Evolutionary conservation across 2,113 vertebrate species (phyloP).

Genomic region (Uria lomvia): DNA sequence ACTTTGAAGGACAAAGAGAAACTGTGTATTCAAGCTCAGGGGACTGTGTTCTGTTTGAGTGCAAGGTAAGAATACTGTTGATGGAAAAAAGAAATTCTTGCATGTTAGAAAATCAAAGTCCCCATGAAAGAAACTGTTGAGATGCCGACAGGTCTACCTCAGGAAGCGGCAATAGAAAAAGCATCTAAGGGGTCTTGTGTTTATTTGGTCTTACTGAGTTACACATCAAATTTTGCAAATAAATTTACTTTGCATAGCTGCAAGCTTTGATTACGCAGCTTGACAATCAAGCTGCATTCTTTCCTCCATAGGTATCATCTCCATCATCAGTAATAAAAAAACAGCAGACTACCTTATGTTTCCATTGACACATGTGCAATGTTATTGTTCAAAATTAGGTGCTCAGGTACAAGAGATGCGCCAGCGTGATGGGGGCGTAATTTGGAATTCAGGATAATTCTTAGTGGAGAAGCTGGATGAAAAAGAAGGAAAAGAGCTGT

Average conservation of each 20-base stretch:
- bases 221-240: not conserved
- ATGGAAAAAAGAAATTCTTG: not conserved
- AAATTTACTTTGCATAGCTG: not conserved
- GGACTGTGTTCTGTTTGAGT: slow-evolving; percentile 91
- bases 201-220: not conserved
- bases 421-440: accelerated
- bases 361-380: not conserved
- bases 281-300: not conserved
- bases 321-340: not conserved
- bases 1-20: slow-evolving; percentile 89
- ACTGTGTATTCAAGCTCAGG: slow-evolving; percentile 86
- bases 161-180: not conserved
- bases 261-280: not conserved
- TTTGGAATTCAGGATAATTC: not conserved
- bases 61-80: slow-evolving; percentile 82
- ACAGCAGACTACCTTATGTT: not conserved
- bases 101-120: not conserved
- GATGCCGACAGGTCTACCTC: not conserved
- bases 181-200: not conserved
- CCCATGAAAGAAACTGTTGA: not conserved
- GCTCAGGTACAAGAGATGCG: not conserved
- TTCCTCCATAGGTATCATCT: not conserved
- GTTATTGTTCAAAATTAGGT: not conserved
- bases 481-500: not conserved
- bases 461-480: not conserved